A percentile compares a stretch with the other conserved stretches of the same genome.
These are phyloP conservation scores for Solenodon paradoxus DNA, from an alignment of 2,113 vertebrate species.

Conservation along the genomic window DNA sequence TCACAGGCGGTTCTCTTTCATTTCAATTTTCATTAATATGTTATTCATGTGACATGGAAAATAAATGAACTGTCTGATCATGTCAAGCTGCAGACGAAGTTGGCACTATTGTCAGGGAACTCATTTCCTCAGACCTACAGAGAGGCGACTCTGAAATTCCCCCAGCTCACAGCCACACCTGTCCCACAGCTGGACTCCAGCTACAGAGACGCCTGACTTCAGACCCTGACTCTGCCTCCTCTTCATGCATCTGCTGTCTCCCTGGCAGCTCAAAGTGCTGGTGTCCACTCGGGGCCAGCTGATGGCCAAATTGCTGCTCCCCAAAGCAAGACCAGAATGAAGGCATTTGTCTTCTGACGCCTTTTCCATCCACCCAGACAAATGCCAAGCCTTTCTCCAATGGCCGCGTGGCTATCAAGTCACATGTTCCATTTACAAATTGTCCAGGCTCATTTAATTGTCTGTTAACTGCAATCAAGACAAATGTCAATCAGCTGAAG, in stretches of 20 bases:
- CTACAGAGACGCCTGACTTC: too few species aligned
- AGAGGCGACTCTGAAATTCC: fast-evolving
- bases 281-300: not conserved
- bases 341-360: not conserved
- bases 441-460: not conserved
- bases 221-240: not conserved
- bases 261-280: not conserved
- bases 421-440: not conserved
- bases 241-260: not conserved
- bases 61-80: not conserved
- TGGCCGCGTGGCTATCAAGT: not conserved
- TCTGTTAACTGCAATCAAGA: not conserved
- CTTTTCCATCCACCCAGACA: not conserved
- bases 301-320: not conserved
- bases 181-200: not conserved
- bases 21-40: constrained; percentile 43
- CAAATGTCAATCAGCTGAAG: not conserved
- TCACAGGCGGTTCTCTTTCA: not conserved
- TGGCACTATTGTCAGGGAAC: not conserved
- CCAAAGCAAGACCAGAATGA: not conserved
- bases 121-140: not conserved
- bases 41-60: not conserved
- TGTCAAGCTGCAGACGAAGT: not conserved
- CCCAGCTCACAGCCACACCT: not conserved
- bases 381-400: not conserved